These are phyloP conservation scores for Sitobion miscanthi DNA, from an alignment of 1,140 invertebrate genomes.

Conservation along the genomic window DNA sequence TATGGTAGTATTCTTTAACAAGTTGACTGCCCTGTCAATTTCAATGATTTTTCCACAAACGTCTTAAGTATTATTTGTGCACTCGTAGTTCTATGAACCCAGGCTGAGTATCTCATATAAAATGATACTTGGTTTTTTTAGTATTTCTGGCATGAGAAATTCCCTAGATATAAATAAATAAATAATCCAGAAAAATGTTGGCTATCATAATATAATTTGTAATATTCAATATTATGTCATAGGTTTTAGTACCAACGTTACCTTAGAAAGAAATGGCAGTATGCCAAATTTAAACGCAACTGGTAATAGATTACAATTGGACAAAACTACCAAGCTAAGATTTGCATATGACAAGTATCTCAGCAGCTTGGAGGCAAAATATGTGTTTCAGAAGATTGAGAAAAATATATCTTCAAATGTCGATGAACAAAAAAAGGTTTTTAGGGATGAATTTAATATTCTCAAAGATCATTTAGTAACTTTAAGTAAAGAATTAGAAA, in stretches of 20 bases:
- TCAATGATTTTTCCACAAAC: too few relatives aligned
- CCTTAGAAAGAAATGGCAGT: constrained; percentile 24
- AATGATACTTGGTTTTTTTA: too few relatives aligned
- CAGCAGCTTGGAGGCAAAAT: constrained; percentile 28
- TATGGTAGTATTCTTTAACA: too few relatives aligned
- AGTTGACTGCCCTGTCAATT: too few relatives aligned
- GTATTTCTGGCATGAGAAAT: too few relatives aligned
- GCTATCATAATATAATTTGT: too few relatives aligned
- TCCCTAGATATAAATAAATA: too few relatives aligned
- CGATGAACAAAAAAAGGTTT: constrained; percentile 35
- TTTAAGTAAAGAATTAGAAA: not conserved
- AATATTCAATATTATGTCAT: not conserved
- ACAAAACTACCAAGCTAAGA: not conserved
- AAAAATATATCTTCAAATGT: constrained; percentile 28
- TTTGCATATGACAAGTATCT: constrained; percentile 13
- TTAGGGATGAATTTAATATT: not conserved
- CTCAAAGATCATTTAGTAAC: constrained; percentile 25
- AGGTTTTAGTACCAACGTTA: not conserved
- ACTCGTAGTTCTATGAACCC: too few relatives aligned
- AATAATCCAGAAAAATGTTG: too few relatives aligned
- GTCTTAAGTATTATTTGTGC: too few relatives aligned
- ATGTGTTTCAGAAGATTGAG: not conserved
- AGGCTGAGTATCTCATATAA: too few relatives aligned
- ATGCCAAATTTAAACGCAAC: not conserved
- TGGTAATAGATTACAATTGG: not conserved